Evolutionary conservation across 2,797 vertebrate genomes (phyloP), one percentile per base, ranked within the genome.

Genomic region (Scleropages formosus): DNA sequence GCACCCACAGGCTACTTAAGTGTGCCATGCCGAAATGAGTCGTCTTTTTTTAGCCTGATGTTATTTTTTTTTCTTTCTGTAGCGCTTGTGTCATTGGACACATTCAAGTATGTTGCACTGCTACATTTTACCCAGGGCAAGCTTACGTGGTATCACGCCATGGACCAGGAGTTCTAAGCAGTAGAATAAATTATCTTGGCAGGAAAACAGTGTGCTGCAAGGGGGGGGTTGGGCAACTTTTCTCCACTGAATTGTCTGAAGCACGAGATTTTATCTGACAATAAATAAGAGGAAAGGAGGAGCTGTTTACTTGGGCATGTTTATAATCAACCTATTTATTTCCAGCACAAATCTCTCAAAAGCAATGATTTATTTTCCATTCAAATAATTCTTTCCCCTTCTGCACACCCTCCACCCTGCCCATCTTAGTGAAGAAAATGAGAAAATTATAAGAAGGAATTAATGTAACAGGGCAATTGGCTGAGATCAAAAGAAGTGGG

Each of bases 1-100:
- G 31, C 27, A n/a, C 64, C 49, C 22, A 24, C 49, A 72, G 66
- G 61, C 47, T 67, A 49, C 26, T 64, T 60, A 13, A n/a, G 67
- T 56, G 75, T 76, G 66, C 75, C 12, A 16, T 73, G 67, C 77
- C 80, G 75, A 82, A 64, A 67, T 74, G 78, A 64, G 74, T 80
- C 64, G 73, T 84, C 79, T 85, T 79, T 47, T 82, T 84, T 84
- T 85, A 77, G 75, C 73, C 79, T 75, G 83, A 39, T 39, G 12
- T 58, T 58, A 13, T 56, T 58, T 58, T 58, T 39, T n/a, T n/a
- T n/a, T 12, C 74, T 83, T 80, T 81, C 0, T 77, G 62, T 67
- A 76, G 84, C 47, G 65, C 81, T 75, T 84, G 79, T 78, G 74
- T 83, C 78, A 73, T 78, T 8, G 72, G 67, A 82, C 51, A 16